phyloP scores from a whole-genome alignment of 2,797 vertebrate genomes.

The Periparus ater region DNA sequence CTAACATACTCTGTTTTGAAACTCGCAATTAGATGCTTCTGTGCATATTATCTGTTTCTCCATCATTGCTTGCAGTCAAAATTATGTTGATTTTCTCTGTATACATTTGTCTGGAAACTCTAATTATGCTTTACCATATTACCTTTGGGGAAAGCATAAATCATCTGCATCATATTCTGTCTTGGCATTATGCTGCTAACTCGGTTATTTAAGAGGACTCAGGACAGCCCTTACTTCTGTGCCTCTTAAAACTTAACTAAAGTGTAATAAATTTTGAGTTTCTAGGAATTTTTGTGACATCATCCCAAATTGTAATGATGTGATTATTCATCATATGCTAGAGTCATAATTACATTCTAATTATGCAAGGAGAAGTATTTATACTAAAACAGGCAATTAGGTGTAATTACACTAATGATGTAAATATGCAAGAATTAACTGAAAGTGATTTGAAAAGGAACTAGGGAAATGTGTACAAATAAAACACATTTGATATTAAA shows the following conservation, averaged over 20 bases:
- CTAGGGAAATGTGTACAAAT: slow-evolving; percentile 66
- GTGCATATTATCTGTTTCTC: neutral
- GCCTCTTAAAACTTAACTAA: neutral
- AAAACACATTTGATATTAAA: slow-evolving; percentile 20
- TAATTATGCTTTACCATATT: neutral
- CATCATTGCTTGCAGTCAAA: neutral
- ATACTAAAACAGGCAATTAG: slow-evolving; percentile 77
- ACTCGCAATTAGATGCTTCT: neutral
- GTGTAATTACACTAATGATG: slow-evolving; percentile 72
- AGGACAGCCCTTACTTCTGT: neutral
- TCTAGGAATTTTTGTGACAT: slow-evolving; percentile 46
- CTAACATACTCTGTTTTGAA: neutral
- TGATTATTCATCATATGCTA: slow-evolving; percentile 59
- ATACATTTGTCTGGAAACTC: neutral
- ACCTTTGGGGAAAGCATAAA: slow-evolving; percentile 15
- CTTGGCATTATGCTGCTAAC: neutral
- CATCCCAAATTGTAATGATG: slow-evolving; percentile 67
- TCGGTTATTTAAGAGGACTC: slow-evolving; percentile 6
- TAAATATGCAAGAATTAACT: slow-evolving; percentile 68
- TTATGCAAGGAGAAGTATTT: slow-evolving; percentile 76
- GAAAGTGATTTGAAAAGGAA: slow-evolving; percentile 72
- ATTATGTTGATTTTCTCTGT: neutral
- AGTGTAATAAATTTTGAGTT: neutral
- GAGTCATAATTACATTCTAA: slow-evolving; percentile 64
- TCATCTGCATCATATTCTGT: neutral